Base-by-base conservation (phyloP, 2,797 vertebrate genomes). In the Coregonus ussuriensis region DNA sequence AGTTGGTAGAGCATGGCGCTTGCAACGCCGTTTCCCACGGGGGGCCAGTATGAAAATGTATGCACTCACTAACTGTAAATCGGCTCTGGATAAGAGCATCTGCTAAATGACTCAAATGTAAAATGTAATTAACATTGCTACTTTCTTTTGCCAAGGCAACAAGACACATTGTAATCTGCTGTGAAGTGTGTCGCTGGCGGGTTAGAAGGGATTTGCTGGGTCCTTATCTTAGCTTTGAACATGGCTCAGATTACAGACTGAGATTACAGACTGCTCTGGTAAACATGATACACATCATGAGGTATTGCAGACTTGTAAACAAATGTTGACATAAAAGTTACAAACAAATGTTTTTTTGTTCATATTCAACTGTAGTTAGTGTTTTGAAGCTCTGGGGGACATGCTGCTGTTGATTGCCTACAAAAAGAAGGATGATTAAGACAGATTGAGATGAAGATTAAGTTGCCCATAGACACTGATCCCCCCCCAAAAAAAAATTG, bases 171-270 rank as follows among this genome's bases (percentile, higher is more conserved):
- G 86, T 85, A 88, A 91, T 91, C 86, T 56, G 13, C 80, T 91
- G 88, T 89, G 88, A 92, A 93, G 87, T 88, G 88, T 91, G 85
- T 88, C 74, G 80, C 88, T 84, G 77, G 82, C 82, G 87, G 88
- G 90, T 89, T 89, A 83, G 85, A 88, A 91, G 74, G 87, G 91
- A 93, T 92, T 90, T 91, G 84, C 79, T 35, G 33, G 83, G 84
- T 81, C 82, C 85, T 93, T 90, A 94, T 93, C 90, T 91, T 88
- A 87, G 86, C 91, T 92, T 91, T 91, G 90, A 91, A 88, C 86
- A 83, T 83, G 85, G 76, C 89, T 84, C 81, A 86, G 91, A 94
- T 93, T 81, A 87, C 87, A 89, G 84, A 88, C 85, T 75, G 82
- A 92, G 85, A 90, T 90, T 89, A 90, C 76, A 88, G 85, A 89